Base-by-base conservation (phyloP, 2,888 invertebrate species). In the Julus scanicus region DNA sequence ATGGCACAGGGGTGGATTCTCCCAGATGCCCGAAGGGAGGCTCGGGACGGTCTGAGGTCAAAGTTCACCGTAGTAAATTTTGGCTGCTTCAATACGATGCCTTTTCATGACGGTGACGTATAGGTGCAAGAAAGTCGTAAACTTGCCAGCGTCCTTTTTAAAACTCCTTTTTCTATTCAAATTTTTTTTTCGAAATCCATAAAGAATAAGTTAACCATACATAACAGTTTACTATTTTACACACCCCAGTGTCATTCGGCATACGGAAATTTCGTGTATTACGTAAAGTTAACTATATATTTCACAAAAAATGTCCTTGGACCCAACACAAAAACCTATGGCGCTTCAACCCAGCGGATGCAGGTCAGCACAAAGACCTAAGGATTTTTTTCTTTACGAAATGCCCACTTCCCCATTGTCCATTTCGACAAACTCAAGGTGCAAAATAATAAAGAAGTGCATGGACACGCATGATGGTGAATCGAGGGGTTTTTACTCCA, bases 31-130 rank as follows among this genome's bases (percentile, higher is more conserved):
- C 63, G 63, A 63, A 29, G 63, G 17, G 63, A 17, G n/a, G n/a
- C 63, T 17, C 63, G 63, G 63, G 63, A 63, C 63, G 63, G 63
- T 63, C 63, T 63, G 63, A 63, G 63, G 63, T 63, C n/a, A 63
- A 63, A 63, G 63, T 63, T 63, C 63, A 63, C 63, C 63, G 63
- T 63, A 63, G 63, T 63, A 63, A 63, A 63, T 63, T 63, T 63
- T n/a, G 63, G n/a, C 63, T 63, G 63, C 63, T n/a, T 63, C 63
- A 63, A 63, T 63, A 63, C 63, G n/a, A n/a, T 17, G 17, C n/a
- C 63, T 63, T 63, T 63, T 63, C 63, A 63, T n/a, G 5, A n/a
- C 63, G n/a, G 63, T 63, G 63, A 63, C 63, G 63, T n/a, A 63
- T n/a, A 63, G 63, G 63, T 63, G n/a, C 63, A n/a, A 63, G n/a